Percentiles rank a stretch among this genome's conserved stretches.
Evolutionary conservation across 1,140 invertebrate species (phyloP).

Genomic region (Drosophila parvula): DNA sequence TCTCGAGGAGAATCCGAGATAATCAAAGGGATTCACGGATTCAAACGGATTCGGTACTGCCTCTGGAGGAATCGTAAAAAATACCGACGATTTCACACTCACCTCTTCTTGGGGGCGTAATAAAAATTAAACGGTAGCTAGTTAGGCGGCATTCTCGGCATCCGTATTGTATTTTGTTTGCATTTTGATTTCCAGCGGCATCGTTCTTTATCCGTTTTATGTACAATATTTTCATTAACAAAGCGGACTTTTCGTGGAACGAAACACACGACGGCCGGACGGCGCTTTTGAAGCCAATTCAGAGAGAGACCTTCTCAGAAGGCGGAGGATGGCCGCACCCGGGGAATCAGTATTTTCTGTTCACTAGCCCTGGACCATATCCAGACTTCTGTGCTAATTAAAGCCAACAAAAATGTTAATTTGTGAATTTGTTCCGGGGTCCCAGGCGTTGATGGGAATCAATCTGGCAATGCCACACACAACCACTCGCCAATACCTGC

Average conservation of each 20-base stretch:
- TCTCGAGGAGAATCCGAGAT: slow-evolving; percentile 14
- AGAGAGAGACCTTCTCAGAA: slow-evolving; percentile 41
- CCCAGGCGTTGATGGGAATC: slow-evolving; percentile 43
- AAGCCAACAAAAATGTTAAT: slow-evolving; percentile 56
- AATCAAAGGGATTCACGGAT: slow-evolving; percentile 60
- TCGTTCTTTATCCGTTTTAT: slow-evolving; percentile 48
- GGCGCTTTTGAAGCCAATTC: slow-evolving; percentile 66
- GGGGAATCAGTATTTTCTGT: slow-evolving; percentile 2
- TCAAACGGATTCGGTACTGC: slow-evolving; percentile 13
- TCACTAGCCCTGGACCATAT: slow-evolving; percentile 1
- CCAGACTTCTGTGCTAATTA: slow-evolving; percentile 59
- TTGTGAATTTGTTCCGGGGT: slow-evolving; percentile 63
- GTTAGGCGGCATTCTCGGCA: slow-evolving; percentile 71
- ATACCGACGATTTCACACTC: slow-evolving; percentile 74
- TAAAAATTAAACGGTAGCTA: slow-evolving; percentile 83
- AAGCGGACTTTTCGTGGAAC: slow-evolving; percentile 69
- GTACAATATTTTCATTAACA: slow-evolving; percentile 70
- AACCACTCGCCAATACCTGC: slow-evolving; percentile 39
- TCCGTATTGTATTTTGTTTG: slow-evolving; percentile 53
- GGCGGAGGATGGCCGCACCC: slow-evolving; percentile 7
- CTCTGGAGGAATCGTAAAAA: slow-evolving; percentile 64
- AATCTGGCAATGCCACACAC: slow-evolving; percentile 44
- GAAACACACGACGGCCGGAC: slow-evolving; percentile 44
- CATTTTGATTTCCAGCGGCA: slow-evolving; percentile 59
- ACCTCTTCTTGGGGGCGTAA: slow-evolving; percentile 57